Conservation (phyloP, 2,797 vertebrate genomes). For the Enteromius trimaculatus region DNA sequence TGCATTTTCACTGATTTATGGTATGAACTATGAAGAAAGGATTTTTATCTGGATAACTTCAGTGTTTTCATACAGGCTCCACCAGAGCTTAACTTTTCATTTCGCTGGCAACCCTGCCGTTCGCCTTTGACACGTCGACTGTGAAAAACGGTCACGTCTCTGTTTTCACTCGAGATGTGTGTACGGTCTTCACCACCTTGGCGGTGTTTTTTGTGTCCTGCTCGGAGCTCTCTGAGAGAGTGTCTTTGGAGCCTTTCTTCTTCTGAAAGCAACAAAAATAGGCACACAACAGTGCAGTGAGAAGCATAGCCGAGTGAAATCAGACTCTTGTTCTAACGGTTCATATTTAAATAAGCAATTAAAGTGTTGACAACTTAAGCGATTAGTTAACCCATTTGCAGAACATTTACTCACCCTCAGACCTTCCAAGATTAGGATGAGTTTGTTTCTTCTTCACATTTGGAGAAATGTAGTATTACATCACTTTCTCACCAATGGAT, state of each 20-base stretch:
- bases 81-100: background rate
- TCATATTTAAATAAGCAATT: background rate
- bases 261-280: conserved; percentile 69
- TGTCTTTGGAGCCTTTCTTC: conserved; percentile 83
- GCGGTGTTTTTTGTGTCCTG: conserved; percentile 71
- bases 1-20: background rate
- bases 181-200: conserved; percentile 80
- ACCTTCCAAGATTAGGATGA: background rate
- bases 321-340: background rate
- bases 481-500: background rate
- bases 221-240: conserved; percentile 74
- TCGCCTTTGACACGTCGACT: background rate
- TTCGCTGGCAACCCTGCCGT: background rate
- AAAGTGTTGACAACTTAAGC: background rate
- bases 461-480: background rate
- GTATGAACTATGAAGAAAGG: background rate
- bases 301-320: background rate
- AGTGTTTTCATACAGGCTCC: conserved; percentile 26
- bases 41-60: conserved; percentile 15
- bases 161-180: conserved; percentile 55
- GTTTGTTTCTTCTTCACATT: background rate
- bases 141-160: conserved; percentile 51
- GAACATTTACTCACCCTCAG: background rate
- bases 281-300: background rate
- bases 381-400: background rate